Conservation (phyloP, 2,888 invertebrate species). For the Neuroscelio doddi region DNA sequence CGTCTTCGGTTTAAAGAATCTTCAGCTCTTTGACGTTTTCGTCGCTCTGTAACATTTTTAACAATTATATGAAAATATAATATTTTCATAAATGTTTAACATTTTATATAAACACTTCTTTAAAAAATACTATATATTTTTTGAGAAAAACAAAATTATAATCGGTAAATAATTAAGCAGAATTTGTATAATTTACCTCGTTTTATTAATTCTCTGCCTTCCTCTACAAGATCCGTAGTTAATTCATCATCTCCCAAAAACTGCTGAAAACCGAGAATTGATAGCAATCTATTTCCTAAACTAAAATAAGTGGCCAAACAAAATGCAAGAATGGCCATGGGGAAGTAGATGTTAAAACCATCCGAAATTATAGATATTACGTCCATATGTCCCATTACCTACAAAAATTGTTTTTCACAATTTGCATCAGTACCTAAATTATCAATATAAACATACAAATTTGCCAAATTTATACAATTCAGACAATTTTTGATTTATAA, state of each 20-base stretch:
- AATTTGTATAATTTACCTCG: slow-evolving; percentile 82
- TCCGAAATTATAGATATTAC: slow-evolving; percentile 96
- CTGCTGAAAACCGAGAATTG: slow-evolving; percentile 96
- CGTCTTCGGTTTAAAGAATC: slow-evolving; percentile 84
- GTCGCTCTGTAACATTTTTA: slow-evolving; percentile 78
- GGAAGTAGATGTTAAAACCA: slow-evolving; percentile 99
- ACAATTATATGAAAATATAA: too few relatives aligned
- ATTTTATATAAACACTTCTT: too few relatives aligned
- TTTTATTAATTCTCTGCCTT: slow-evolving; percentile 92
- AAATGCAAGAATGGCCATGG: slow-evolving; percentile 94
- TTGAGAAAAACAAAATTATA: too few relatives aligned
- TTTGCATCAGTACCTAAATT: too few relatives aligned
- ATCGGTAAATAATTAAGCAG: too few relatives aligned
- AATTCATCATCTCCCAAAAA: slow-evolving; percentile 96
- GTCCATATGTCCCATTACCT: slow-evolving; percentile 99
- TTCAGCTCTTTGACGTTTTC: slow-evolving; percentile 85
- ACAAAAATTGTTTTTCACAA: too few relatives aligned
- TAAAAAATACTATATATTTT: too few relatives aligned
- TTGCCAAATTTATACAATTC: too few relatives aligned
- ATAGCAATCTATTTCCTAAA: slow-evolving; percentile 91
- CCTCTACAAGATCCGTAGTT: slow-evolving; percentile 93
- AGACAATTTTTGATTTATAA: too few relatives aligned
- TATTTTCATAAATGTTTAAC: slow-evolving; percentile 4
- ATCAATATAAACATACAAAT: too few relatives aligned
- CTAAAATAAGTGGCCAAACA: slow-evolving; percentile 96